Percentiles rank a stretch among this genome's conserved stretches.
These are phyloP conservation scores for Cataglyphis altisquamis DNA, from an alignment of 2,888 invertebrate genomes.

Conservation along the genomic window DNA sequence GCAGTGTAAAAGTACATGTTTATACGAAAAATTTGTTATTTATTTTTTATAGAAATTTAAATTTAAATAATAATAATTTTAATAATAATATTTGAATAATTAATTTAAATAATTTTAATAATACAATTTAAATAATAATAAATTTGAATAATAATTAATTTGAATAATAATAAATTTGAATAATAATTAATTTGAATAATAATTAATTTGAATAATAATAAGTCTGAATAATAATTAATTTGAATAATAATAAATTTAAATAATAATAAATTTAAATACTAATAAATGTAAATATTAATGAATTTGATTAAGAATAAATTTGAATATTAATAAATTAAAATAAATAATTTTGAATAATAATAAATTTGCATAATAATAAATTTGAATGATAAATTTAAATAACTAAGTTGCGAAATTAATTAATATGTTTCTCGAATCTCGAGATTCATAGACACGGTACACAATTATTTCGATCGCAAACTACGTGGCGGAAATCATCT, in stretches of 20 bases:
- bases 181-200: too few species aligned
- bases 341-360: too few species aligned
- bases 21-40: not conserved
- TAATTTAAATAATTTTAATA: too few species aligned
- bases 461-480: conserved; percentile 68
- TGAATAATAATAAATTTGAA: not conserved
- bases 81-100: too few species aligned
- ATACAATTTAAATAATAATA: too few species aligned
- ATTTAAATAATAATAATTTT: not conserved
- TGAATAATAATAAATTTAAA: not conserved
- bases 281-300: too few species aligned
- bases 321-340: too few species aligned
- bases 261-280: too few species aligned
- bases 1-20: not conserved
- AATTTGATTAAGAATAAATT: not conserved
- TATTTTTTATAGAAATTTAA: not conserved
- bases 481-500: conserved; percentile 67
- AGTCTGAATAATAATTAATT: not conserved
- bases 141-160: too few species aligned
- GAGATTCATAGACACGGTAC: conserved; percentile 7
- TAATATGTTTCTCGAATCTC: not conserved
- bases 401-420: not conserved
- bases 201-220: not conserved
- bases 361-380: too few species aligned
- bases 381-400: not conserved